Conservation (phyloP, 2,888 invertebrate species). For the Caenorhabditis sp. region DNA sequence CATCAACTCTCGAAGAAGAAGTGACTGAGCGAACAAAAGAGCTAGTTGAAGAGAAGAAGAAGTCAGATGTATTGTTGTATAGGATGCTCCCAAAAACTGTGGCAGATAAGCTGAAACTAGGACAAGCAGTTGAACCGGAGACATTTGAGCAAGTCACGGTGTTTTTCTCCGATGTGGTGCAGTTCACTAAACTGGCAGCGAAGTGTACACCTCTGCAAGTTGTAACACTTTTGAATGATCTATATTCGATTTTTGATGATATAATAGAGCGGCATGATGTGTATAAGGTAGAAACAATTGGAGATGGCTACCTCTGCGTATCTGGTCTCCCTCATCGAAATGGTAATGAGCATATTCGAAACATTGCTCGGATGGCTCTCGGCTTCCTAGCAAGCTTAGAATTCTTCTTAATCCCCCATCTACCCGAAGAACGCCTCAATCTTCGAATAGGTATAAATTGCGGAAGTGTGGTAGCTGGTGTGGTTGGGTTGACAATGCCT, state of each 20-base stretch:
- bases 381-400: too few relatives aligned
- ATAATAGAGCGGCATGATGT: conserved; percentile 67
- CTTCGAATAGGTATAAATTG: too few relatives aligned
- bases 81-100: conserved; percentile 59
- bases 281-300: conserved; percentile 58
- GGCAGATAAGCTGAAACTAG: conserved; percentile 61
- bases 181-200: conserved; percentile 54
- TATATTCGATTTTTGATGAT: conserved; percentile 66
- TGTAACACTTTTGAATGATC: conserved; percentile 62
- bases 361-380: too few relatives aligned
- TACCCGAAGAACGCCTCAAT: too few relatives aligned
- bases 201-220: conserved; percentile 59
- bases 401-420: too few relatives aligned
- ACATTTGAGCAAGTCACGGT: conserved; percentile 56
- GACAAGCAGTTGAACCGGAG: conserved; percentile 55
- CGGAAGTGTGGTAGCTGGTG: too few relatives aligned
- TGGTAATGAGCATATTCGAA: too few relatives aligned
- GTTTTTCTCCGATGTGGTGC: conserved; percentile 63
- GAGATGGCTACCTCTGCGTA: too few relatives aligned
- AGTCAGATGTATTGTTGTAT: conserved; percentile 61
- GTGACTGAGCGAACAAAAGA: conserved; percentile 49
- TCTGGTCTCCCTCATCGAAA: too few relatives aligned
- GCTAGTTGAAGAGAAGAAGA: conserved; percentile 66
- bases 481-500: too few relatives aligned
- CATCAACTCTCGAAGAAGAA: conserved; percentile 59